Evolutionary conservation across 2,113 vertebrate species (phyloP).

Genomic region (Lota lota): DNA sequence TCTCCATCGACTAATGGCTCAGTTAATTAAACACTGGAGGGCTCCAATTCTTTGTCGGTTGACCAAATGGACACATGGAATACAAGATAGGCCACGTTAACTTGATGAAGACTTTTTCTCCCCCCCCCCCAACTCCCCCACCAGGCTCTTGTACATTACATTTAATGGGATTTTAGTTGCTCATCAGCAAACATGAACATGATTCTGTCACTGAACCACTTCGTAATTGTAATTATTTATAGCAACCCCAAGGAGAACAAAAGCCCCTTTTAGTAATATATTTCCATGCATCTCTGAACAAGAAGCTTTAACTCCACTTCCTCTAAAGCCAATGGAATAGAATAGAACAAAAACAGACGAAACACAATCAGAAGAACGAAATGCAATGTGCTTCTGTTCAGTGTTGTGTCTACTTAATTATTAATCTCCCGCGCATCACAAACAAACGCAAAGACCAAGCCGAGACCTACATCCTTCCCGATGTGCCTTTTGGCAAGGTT

Average conservation of each 20-base stretch:
- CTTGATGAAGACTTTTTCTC: slow-evolving; percentile 28
- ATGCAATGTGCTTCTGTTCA: slow-evolving; percentile 12
- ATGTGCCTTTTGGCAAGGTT: too few relatives aligned
- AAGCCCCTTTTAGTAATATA: slow-evolving; percentile 6
- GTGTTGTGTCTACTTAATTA: slow-evolving; percentile 18
- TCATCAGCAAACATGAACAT: slow-evolving; percentile 43
- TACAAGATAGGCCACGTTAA: slow-evolving; percentile 18
- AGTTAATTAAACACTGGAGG: too few relatives aligned
- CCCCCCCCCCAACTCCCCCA: not conserved
- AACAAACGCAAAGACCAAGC: not conserved
- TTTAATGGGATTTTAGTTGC: slow-evolving; percentile 51
- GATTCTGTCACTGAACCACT: slow-evolving; percentile 54
- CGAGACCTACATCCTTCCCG: too few relatives aligned
- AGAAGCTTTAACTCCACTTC: slow-evolving; percentile 36
- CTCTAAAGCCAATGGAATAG: slow-evolving; percentile 9
- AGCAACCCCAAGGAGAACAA: slow-evolving; percentile 16
- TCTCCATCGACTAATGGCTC: too few relatives aligned
- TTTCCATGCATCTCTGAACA: slow-evolving; percentile 36
- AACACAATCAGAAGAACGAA: slow-evolving; percentile 17
- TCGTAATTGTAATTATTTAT: slow-evolving; percentile 56
- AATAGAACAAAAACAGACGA: slow-evolving; percentile 9
- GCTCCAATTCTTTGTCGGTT: not conserved
- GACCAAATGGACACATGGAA: slow-evolving; percentile 15
- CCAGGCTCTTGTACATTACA: slow-evolving; percentile 32
- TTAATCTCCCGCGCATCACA: slow-evolving; percentile 19